phyloP scores from a whole-genome alignment of 35 echinoderm and acorn worm genomes.

The Stichopus chloronotus region DNA sequence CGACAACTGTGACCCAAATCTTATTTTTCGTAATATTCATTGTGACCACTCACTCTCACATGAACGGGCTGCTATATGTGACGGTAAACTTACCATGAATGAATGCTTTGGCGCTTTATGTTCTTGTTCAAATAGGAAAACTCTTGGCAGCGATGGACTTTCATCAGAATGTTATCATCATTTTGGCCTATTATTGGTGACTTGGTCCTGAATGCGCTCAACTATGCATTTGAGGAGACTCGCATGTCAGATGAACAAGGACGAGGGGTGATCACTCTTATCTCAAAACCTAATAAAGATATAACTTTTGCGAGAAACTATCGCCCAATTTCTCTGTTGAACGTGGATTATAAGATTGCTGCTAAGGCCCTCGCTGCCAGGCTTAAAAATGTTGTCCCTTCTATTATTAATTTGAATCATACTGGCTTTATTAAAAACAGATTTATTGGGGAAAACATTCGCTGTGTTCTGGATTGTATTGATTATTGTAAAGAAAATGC shows the following conservation, averaged over 20 bases:
- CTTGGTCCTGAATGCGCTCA: neutral
- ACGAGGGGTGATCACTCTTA: neutral
- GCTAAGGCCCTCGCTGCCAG: conserved; percentile 1
- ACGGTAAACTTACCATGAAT: neutral
- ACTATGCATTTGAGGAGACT: neutral
- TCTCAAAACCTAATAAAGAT: conserved; percentile 21
- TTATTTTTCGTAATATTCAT: neutral
- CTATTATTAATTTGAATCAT: conserved; percentile 26
- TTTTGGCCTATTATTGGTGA: conserved; percentile 1
- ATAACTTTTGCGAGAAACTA: conserved; percentile 10
- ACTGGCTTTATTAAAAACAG: conserved; percentile 53
- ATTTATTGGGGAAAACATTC: conserved; percentile 29
- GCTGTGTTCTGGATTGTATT: neutral
- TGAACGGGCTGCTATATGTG: neutral
- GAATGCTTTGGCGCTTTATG: neutral
- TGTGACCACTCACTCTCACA: neutral
- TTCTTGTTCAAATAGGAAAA: conserved; percentile 2
- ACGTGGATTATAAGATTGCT: conserved; percentile 38
- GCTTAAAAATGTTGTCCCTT: neutral
- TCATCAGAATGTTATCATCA: neutral
- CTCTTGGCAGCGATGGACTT: neutral
- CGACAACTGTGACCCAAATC: neutral
- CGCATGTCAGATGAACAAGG: neutral
- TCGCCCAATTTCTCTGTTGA: conserved; percentile 36
- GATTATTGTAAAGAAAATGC: neutral